Base-by-base conservation (phyloP, 2,888 invertebrate species). In the Zygothrica quintamaculata region DNA sequence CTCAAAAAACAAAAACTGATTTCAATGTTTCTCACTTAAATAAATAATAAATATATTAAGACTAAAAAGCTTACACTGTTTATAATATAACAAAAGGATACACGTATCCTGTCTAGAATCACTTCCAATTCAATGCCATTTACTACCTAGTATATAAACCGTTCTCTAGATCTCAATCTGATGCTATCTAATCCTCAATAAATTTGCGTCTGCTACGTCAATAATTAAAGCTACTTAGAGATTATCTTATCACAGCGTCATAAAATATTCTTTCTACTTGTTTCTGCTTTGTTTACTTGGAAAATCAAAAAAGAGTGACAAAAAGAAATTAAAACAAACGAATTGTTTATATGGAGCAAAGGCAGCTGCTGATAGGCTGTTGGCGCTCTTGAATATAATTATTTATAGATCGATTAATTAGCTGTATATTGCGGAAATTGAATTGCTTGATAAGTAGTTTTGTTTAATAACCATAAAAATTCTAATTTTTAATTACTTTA, bases 371-470 rank as follows among this genome's bases (percentile, higher is more conserved):
- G 55, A 59, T 46, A 13, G 8, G 6, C 13, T 18, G 13, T 11
- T 15, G 2, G 34, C 36, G 56, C 34, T 31, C 18, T 53, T 39
- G 25, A 34, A 50, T 8, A 15, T 51, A 51, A 57, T 52, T 58
- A 62, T 84, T 70, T 65, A 65, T 70, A 61, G 65, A 50, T 40
- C 69, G 62, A 68, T 67, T 71, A 84, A 74, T 84, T 81, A 77
- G 48, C 57, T 40, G 12, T n/a, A 22, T 26, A 60, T 60, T 55
- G 61, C 11, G 33, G 18, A 39, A 47, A n/a, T 33, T 47, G 50
- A 39, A 50, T 47, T 18, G 7, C 3, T 3, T 18, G 40, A 50
- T 29, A 39, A 12, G 16, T 1, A 9, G 7, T 12, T 34, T n/a
- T 22, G 34, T 22, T 22, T n/a, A n/a, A n/a, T n/a, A n/a, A n/a